These are phyloP conservation scores for Ammodramus savannarum DNA, from an alignment of 2,113 vertebrate species.

Conservation along the genomic window DNA sequence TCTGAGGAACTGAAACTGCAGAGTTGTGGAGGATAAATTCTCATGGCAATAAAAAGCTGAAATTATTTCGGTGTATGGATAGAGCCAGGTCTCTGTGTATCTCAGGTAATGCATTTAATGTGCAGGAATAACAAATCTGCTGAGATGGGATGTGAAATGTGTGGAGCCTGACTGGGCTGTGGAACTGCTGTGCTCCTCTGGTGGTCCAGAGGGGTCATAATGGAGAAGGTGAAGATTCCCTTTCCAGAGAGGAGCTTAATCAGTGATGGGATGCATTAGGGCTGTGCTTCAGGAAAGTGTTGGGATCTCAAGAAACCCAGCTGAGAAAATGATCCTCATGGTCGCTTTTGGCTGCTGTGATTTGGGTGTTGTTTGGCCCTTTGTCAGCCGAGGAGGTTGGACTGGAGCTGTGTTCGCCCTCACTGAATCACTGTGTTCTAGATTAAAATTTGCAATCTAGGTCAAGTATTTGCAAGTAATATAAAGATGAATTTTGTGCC, in stretches of 20 bases:
- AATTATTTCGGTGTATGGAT: not conserved
- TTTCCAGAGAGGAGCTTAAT: not conserved
- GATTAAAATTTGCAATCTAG: not conserved
- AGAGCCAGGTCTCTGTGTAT: not conserved
- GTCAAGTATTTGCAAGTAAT: not conserved
- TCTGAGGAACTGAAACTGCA: not conserved
- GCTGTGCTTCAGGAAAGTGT: not conserved
- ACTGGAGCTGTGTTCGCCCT: not conserved
- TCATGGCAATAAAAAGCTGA: not conserved
- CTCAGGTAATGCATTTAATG: not conserved
- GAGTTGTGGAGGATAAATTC: not conserved
- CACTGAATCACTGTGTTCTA: not conserved
- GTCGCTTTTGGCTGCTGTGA: not conserved
- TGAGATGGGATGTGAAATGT: not conserved
- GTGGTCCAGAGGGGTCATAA: not conserved
- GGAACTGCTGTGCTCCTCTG: not conserved
- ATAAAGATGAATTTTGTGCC: not conserved
- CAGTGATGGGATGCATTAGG: not conserved
- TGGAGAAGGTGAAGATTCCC: not conserved
- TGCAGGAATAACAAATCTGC: not conserved
- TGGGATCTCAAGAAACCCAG: not conserved
- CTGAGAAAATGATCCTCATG: not conserved
- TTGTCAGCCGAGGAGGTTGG: not conserved
- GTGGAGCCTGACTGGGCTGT: not conserved
- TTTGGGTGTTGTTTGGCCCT: not conserved